Evolutionary conservation across 2,113 vertebrate species (phyloP), one percentile per base, ranked within the genome.

Genomic region (Mormyrus iriodes): DNA sequence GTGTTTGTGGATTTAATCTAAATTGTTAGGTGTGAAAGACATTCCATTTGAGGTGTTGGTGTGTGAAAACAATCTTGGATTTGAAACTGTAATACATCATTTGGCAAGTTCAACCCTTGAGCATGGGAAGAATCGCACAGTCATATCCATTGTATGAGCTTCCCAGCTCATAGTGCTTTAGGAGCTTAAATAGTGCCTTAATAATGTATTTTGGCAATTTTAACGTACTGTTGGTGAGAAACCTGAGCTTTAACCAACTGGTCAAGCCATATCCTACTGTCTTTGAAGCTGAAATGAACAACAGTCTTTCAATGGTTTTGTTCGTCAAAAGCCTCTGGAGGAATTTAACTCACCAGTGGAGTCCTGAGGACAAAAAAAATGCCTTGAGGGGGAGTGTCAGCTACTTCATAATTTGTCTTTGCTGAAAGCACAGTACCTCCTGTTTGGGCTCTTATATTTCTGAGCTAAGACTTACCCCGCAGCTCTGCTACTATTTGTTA

Each of bases 401-500:
- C 39, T 84, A n/a, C 24, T 84, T 84, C 17, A 48, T 24, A 84
- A 84, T 24, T 84, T 84, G 35, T 84, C 19, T 46, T 46, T 46
- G 19, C 21, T 8, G 19, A 84, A 10, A 46, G 42, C 21, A 9
- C 42, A 12, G 42, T 42, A 3, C 44, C 82, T 48, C 44, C 44
- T 84, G 5, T 82, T 82, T 82, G 15, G 44, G 44, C 42, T 48
- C 44, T 86, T 86, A 51, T 86, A 55, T 53, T 86, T 86, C 85
- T 53, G 51, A 21, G 85, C 85, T 48, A 86, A 12, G 84, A 31
- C 48, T 86, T 86, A 86, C 44, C 85, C 51, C 17, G 31, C 49
- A 86, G 49, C 51, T 86, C 85, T 55, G 85, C 51, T 55, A 51
- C 85, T 86, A 86, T 86, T 86, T 86, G 85, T 35, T 86, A 86